A percentile compares a stretch with the other conserved stretches of the same genome.
These are phyloP conservation scores for Leucopsar rothschildi DNA, from an alignment of 2,113 vertebrate species.

Conservation along the genomic window DNA sequence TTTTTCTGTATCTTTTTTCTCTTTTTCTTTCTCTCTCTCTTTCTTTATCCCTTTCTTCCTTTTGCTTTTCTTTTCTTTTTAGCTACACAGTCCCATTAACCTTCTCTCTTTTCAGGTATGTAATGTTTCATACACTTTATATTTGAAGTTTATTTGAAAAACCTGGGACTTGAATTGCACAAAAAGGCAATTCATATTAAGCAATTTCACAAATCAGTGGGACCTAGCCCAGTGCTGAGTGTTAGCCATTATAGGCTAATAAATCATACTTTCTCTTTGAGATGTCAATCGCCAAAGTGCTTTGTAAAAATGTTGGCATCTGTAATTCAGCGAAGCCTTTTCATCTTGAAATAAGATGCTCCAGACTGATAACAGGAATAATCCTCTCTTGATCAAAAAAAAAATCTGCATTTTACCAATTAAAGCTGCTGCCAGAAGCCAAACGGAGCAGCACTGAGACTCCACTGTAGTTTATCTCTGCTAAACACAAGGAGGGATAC, in stretches of 20 bases:
- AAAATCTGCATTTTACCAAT: constrained; percentile 99
- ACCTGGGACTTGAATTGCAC: constrained; percentile 63
- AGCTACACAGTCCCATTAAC: background rate
- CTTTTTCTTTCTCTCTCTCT: background rate
- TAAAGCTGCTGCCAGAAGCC: constrained; percentile 91
- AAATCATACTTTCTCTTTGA: constrained; percentile 97
- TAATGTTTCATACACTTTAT: constrained; percentile 34
- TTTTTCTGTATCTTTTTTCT: background rate
- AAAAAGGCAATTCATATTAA: constrained; percentile 84
- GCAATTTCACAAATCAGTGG: constrained; percentile 89
- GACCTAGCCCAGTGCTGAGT: constrained; percentile 85
- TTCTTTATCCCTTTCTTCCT: background rate
- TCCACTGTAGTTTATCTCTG: constrained; percentile 86
- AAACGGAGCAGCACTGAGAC: constrained; percentile 78
- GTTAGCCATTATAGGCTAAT: constrained; percentile 93
- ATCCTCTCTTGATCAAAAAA: constrained; percentile 96
- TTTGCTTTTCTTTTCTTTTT: background rate
- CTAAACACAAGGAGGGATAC: constrained; percentile 83
- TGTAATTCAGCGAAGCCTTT: constrained; percentile 95
- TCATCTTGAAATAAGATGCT: constrained; percentile 98
- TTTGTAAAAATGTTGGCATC: constrained; percentile 90
- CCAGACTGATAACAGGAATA: constrained; percentile 93
- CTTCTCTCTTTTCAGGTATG: background rate
- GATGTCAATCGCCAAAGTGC: constrained; percentile 90
- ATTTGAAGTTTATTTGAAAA: constrained; percentile 69